Base-by-base conservation (phyloP, 2,888 invertebrate genomes). In the Chorisops tibialis region DNA sequence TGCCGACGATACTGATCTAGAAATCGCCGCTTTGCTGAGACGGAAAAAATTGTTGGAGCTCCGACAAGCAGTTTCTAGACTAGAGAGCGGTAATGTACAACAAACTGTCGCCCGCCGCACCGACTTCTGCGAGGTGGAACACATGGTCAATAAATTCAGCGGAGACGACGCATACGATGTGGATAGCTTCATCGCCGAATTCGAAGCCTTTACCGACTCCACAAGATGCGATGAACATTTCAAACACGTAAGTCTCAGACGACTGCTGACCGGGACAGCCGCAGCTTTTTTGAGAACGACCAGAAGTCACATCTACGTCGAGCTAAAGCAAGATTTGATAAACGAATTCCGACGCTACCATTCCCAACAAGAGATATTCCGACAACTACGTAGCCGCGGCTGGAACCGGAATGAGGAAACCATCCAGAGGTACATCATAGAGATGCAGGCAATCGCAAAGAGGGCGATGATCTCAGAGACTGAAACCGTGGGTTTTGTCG, bases 401-500 rank as follows among this genome's bases (percentile, higher is more conserved):
- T n/a, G 37, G 37, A 54, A 48, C 7, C 4, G 7, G 14, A 11
- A 37, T 3, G 22, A 19, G 7, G 64, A 66, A 43, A 59, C 59
- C 1, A 45, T 63, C 1, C 41, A 61, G 16, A 21, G 56, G 3
- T 66, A 63, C 35, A 38, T 63, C 0, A 51, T 64, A 6, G 64
- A 61, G 24, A 64, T 64, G 64, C 56, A 50, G 38, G 63, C 54
- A 24, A 61, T 64, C 21, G 63, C 63, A 1, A 38, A 49, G 9
- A 51, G 45, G 4, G 52, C 59, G 5, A 50, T 48, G 11, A 47
- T 61, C 14, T 49, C 59, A 2, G 64, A 66, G 14, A 35, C 50
- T 1, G 66, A 64, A n/a, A 11, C 60, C 2, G 56, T 62, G 1
- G 43, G 64, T 4, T 43, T 39, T 12, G 59, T 66, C 7, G 56